phyloP scores from a whole-genome alignment of 2,797 vertebrate genomes.

The Periophthalmus magnuspinnatus region DNA sequence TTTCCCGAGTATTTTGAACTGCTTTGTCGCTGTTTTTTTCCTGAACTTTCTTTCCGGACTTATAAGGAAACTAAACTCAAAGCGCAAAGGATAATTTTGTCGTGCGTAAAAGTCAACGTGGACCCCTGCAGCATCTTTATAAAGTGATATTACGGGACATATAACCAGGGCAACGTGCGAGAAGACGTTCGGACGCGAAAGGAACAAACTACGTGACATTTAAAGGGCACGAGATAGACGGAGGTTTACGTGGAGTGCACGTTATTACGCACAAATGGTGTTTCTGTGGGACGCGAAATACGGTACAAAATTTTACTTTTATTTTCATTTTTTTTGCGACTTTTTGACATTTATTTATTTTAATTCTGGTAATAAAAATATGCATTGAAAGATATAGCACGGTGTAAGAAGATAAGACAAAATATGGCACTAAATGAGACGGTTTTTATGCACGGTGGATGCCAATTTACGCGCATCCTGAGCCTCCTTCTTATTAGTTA shows the following conservation, averaged over 20 bases:
- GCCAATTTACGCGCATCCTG: neutral
- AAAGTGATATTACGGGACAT: constrained; percentile 4
- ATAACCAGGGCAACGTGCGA: neutral
- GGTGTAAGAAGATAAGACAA: neutral
- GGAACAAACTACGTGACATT: neutral
- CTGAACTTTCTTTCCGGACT: neutral
- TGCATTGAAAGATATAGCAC: neutral
- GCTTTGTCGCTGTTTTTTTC: neutral
- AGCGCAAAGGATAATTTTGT: neutral
- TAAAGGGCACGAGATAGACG: neutral
- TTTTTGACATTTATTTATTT: neutral
- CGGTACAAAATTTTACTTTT: constrained; percentile 64
- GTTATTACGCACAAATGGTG: constrained; percentile 75
- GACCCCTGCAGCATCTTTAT: neutral
- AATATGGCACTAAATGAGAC: neutral
- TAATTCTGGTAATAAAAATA: neutral
- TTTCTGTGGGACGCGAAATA: constrained; percentile 86
- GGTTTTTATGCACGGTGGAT: neutral
- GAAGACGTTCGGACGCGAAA: neutral
- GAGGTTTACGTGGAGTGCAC: constrained; percentile 14
- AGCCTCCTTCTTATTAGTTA: neutral
- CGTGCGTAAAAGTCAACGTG: neutral
- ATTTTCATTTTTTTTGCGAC: neutral
- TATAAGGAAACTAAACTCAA: constrained; percentile 10
- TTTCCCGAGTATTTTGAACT: neutral